Conservation (phyloP, 2,113 vertebrate genomes). For the Erpornis zantholeuca region DNA sequence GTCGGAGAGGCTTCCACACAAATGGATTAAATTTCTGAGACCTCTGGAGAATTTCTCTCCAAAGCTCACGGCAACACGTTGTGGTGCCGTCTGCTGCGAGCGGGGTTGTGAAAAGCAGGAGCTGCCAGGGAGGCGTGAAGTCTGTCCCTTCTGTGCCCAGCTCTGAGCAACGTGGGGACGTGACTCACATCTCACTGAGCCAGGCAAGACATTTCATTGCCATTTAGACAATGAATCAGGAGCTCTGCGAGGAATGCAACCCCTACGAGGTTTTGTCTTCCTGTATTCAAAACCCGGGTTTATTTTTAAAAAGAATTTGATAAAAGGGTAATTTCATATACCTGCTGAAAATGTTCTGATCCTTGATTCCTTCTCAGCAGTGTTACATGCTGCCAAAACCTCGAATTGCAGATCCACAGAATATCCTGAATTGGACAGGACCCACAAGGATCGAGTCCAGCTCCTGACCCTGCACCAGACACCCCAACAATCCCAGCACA, state of each 20-base stretch:
- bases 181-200: not conserved
- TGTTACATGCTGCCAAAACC: not conserved
- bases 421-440: not conserved
- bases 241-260: not conserved
- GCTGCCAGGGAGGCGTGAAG: not conserved
- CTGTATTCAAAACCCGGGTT: not conserved
- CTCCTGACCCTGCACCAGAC: not conserved
- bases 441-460: rapidly evolving
- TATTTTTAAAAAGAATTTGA: not conserved
- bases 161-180: not conserved
- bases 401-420: not conserved
- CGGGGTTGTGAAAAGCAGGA: not conserved
- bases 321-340: not conserved
- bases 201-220: not conserved
- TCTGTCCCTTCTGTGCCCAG: not conserved
- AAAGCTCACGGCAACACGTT: rapidly evolving
- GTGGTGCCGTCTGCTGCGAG: not conserved
- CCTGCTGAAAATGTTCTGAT: not conserved
- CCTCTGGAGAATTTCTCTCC: not conserved
- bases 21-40: not conserved
- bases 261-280: not conserved
- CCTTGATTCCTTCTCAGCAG: not conserved
- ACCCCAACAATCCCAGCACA: not conserved
- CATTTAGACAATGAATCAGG: constrained; percentile 9
- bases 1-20: not conserved